Percentiles rank a stretch among this genome's conserved stretches.
Conservation (phyloP, 2,797 vertebrate genomes). For the Manis crassicaudata region DNA sequence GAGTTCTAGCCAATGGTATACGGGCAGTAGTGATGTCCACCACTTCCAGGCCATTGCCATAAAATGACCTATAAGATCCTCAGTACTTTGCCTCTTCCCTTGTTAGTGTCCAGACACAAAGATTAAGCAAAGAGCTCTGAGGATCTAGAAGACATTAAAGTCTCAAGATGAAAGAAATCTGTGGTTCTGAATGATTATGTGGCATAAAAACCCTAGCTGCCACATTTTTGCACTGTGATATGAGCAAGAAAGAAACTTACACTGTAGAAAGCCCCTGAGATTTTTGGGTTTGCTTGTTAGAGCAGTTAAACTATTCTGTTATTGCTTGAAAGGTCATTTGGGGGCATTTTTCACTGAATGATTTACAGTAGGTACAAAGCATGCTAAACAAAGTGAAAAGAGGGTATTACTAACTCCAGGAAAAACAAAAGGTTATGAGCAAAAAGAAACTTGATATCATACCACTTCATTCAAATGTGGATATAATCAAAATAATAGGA, state of each 20-base stretch:
- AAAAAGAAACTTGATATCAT: not conserved
- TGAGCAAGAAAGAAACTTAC: not conserved
- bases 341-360: not conserved
- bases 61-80: not conserved
- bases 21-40: not conserved
- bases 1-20: not conserved
- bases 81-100: not conserved
- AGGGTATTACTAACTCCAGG: slow-evolving; percentile 12
- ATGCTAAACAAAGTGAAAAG: not conserved
- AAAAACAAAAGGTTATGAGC: not conserved
- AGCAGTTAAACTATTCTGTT: not conserved
- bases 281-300: not conserved
- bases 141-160: not conserved
- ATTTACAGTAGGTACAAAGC: not conserved
- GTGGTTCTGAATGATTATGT: not conserved
- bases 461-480: not conserved
- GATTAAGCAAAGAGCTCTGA: not conserved
- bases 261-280: not conserved
- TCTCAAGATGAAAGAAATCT: not conserved
- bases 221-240: not conserved
- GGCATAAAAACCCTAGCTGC: not conserved
- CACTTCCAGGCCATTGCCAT: not conserved
- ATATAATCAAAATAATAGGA: not conserved
- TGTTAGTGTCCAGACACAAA: not conserved
- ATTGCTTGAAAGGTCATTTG: not conserved